Percentiles rank a stretch among this genome's conserved stretches.
These are phyloP conservation scores for Nemopilema nomurai DNA, from an alignment of 30 jellyfish, hydroid and myxozoan genomes.

Conservation along the genomic window DNA sequence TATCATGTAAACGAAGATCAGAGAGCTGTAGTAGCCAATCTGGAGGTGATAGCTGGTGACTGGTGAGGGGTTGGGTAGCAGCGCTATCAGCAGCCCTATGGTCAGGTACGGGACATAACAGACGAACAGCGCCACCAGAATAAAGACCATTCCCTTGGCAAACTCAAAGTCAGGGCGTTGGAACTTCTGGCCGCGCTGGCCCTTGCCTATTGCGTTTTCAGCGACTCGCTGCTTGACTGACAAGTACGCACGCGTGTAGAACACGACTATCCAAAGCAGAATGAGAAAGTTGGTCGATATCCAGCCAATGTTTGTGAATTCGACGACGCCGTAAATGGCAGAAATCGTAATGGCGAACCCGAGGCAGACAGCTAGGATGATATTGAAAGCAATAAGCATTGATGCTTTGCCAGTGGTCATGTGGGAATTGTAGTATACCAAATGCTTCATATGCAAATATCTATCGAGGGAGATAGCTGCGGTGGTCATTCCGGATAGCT, in stretches of 20 bases:
- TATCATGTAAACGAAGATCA: constrained; percentile 14
- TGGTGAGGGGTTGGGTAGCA: not conserved
- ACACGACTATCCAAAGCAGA: constrained; percentile 4
- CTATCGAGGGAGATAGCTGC: constrained; percentile 22
- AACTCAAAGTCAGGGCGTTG: constrained; percentile 43
- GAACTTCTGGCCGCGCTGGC: not conserved
- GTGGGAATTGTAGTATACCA: constrained; percentile 22
- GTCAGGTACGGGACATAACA: constrained; percentile 27
- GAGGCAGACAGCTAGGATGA: not conserved
- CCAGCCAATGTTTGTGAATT: constrained; percentile 1
- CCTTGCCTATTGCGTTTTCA: not conserved
- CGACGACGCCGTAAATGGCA: not conserved
- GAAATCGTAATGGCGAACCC: not conserved
- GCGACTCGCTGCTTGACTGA: constrained; percentile 18
- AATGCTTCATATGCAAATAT: constrained; percentile 30
- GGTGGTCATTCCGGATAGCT: constrained; percentile 22
- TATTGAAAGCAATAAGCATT: not conserved
- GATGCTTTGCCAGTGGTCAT: constrained; percentile 28
- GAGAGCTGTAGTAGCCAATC: not conserved
- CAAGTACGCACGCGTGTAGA: constrained; percentile 23
- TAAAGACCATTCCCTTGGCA: constrained; percentile 26
- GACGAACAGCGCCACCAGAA: constrained; percentile 24
- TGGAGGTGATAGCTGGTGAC: not conserved
- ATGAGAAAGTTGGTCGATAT: constrained; percentile 14
- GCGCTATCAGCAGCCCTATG: constrained; percentile 7